Conservation (phyloP, 2,113 vertebrate genomes). For the Xiphias gladius region DNA sequence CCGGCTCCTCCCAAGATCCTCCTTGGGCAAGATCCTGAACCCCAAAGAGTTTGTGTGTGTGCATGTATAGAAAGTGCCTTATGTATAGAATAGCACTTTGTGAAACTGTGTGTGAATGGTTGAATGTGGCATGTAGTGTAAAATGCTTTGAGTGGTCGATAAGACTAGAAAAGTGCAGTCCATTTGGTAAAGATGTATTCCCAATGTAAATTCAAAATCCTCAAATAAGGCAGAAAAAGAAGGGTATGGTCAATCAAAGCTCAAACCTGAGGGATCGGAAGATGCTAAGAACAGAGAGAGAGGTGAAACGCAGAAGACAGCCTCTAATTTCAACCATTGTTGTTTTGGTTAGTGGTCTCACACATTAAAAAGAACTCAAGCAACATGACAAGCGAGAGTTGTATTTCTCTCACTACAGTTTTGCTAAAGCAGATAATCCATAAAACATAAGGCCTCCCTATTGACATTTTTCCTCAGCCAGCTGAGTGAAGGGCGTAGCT, state of each 20-base stretch:
- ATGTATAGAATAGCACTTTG: no score
- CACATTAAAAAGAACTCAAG: conserved; percentile 76
- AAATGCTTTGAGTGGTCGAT: no score
- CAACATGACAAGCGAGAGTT: conserved; percentile 80
- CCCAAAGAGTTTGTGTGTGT: no score
- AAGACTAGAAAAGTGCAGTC: no score
- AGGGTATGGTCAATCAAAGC: conserved; percentile 36
- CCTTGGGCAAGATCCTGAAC: no score
- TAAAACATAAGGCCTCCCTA: conserved; percentile 82
- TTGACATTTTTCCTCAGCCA: conserved; percentile 77
- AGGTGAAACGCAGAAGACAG: conserved; percentile 59
- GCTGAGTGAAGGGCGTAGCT: conserved; percentile 80
- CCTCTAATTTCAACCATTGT: conserved; percentile 69
- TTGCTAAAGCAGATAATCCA: conserved; percentile 81
- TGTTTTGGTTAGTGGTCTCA: conserved; percentile 71
- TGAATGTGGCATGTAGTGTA: no score
- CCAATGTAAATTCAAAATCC: conserved; percentile 23
- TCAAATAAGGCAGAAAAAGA: neutral
- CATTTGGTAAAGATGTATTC: neutral
- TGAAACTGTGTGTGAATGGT: no score
- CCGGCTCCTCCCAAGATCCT: no score
- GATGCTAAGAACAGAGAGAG: conserved; percentile 20
- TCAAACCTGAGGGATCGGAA: conserved; percentile 22
- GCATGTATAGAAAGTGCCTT: no score
- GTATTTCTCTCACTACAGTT: conserved; percentile 77